phyloP scores from a whole-genome alignment of 2,888 invertebrate species.

The Philereme vetulata region DNA sequence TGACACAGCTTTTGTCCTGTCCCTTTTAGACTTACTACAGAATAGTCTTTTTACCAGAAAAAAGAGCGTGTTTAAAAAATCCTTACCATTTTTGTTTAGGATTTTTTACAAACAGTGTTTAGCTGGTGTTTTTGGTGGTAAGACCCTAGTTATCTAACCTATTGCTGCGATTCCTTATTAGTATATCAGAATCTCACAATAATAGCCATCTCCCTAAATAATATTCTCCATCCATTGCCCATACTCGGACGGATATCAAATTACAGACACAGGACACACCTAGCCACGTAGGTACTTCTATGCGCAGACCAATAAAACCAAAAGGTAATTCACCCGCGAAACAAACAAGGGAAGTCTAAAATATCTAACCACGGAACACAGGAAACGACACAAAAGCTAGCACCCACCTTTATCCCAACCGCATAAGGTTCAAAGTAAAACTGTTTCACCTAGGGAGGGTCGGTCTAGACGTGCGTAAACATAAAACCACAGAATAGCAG shows the following conservation, averaged over 20 bases:
- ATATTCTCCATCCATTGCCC: background rate
- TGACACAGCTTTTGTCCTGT: too few species aligned
- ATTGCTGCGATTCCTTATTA: too few species aligned
- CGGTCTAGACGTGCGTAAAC: slow-evolving; percentile 64
- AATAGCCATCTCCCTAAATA: too few species aligned
- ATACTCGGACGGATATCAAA: background rate
- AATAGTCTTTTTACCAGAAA: too few species aligned
- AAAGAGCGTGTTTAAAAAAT: too few species aligned
- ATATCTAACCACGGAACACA: slow-evolving; percentile 26
- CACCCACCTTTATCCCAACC: slow-evolving; percentile 15
- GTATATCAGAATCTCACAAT: too few species aligned
- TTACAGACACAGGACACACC: slow-evolving; percentile 1
- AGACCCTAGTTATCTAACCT: too few species aligned
- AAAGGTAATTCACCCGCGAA: slow-evolving; percentile 22
- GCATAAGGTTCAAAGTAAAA: slow-evolving; percentile 22
- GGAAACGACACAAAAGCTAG: slow-evolving; percentile 32
- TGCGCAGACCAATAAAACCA: slow-evolving; percentile 26
- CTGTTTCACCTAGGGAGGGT: slow-evolving; percentile 25
- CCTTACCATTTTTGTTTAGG: too few species aligned
- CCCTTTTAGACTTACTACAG: too few species aligned
- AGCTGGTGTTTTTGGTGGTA: too few species aligned
- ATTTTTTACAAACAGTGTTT: too few species aligned
- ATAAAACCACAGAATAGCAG: slow-evolving; percentile 40
- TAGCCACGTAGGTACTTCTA: background rate
- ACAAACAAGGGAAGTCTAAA: slow-evolving; percentile 27